Evolutionary conservation across 2,113 vertebrate genomes (phyloP).

Genomic region (Crotophaga sulcirostris): DNA sequence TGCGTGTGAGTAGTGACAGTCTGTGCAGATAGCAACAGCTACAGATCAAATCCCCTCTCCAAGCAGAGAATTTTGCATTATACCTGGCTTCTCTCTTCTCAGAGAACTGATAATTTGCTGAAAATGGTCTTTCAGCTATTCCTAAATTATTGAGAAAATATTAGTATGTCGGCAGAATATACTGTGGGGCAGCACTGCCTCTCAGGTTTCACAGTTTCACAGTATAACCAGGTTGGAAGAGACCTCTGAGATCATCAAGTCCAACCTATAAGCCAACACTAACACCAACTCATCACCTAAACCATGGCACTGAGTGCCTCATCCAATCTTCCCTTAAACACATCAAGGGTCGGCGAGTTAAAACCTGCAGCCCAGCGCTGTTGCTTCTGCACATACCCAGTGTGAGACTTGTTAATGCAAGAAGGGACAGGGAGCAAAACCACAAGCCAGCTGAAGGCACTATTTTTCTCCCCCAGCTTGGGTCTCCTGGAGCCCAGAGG

Average conservation of each 20-base stretch:
- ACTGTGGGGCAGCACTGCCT: background rate
- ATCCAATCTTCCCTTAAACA: too few species aligned
- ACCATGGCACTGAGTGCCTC: too few species aligned
- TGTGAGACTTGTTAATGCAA: background rate
- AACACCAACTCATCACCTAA: too few species aligned
- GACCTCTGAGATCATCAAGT: too few species aligned
- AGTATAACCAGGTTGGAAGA: too few species aligned
- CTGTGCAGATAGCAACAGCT: background rate
- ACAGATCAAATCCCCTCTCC: background rate
- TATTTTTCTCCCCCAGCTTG: background rate
- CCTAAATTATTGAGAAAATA: background rate
- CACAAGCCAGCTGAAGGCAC: background rate
- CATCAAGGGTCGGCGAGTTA: too few species aligned
- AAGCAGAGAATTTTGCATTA: background rate
- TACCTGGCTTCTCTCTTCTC: background rate
- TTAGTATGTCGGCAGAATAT: rapidly evolving
- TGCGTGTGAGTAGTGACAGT: too few species aligned
- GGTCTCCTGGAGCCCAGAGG: background rate
- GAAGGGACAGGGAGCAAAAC: background rate
- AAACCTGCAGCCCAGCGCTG: background rate
- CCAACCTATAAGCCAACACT: too few species aligned
- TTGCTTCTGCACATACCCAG: background rate
- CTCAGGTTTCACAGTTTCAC: too few species aligned
- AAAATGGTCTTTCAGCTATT: background rate
- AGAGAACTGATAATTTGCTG: background rate